Conservation (phyloP, 2,797 vertebrate genomes). For the Chrysocyon brachyurus region DNA sequence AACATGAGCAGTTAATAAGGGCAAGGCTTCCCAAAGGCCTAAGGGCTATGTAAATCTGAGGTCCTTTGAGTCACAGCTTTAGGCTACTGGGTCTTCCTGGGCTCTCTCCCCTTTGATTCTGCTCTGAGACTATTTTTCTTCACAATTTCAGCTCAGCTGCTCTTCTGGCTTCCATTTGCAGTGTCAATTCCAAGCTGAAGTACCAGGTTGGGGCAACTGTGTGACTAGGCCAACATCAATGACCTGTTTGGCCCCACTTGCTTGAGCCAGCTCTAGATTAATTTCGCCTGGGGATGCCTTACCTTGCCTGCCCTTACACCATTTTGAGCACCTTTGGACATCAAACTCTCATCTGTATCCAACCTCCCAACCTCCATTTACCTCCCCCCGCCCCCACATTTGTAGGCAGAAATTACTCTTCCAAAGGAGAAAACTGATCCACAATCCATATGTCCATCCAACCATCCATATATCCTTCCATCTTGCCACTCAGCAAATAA, state of each 20-base stretch:
- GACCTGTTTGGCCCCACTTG: background rate
- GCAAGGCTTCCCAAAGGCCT: background rate
- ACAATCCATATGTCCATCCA: background rate
- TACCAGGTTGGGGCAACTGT: background rate
- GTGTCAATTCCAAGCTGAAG: background rate
- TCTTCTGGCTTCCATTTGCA: background rate
- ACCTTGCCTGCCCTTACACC: background rate
- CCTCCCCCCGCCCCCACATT: background rate
- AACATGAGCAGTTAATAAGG: background rate
- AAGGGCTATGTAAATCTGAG: background rate
- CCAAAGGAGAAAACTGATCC: background rate
- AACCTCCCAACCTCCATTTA: background rate
- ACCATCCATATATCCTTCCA: background rate
- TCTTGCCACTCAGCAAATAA: background rate
- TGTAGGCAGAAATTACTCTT: background rate
- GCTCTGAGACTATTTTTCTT: background rate
- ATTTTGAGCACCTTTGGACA: background rate
- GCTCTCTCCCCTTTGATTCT: background rate
- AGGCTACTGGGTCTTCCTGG: background rate
- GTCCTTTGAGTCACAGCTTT: background rate
- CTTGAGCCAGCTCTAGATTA: background rate
- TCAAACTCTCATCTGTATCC: background rate
- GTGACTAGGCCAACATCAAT: background rate
- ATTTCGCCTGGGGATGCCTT: conserved; percentile 5
- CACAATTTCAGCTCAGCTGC: background rate